These are phyloP conservation scores for Anisognathus igniventris DNA, from an alignment of 2,797 vertebrate genomes.

Conservation along the genomic window DNA sequence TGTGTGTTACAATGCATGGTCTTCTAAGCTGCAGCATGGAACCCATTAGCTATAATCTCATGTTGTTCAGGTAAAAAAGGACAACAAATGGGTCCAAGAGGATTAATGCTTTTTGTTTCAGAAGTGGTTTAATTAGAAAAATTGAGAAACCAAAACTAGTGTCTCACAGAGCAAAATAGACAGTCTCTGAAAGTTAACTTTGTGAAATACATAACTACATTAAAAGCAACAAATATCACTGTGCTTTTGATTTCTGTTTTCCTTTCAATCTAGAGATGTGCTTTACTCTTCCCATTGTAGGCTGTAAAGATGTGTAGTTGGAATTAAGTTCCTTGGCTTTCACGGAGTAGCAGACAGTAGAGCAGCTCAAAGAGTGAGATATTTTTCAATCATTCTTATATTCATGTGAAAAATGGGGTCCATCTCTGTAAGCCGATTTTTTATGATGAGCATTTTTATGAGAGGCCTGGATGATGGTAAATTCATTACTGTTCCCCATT, in stretches of 20 bases:
- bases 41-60: not conserved
- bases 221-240: not conserved
- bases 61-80: not conserved
- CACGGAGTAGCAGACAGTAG: not conserved
- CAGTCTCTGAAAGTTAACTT: not conserved
- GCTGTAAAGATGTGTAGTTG: not conserved
- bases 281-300: not conserved
- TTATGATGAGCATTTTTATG: not conserved
- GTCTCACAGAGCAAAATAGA: not conserved
- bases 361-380: not conserved
- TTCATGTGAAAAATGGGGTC: not conserved
- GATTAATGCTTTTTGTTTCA: not conserved
- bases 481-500: rapidly evolving
- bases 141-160: not conserved
- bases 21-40: not conserved
- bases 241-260: not conserved
- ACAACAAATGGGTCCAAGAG: not conserved
- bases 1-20: not conserved
- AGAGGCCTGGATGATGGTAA: not conserved
- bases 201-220: not conserved
- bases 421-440: not conserved
- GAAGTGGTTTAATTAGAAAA: not conserved
- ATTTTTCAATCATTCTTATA: not conserved
- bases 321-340: not conserved
- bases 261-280: not conserved